Evolutionary conservation across 2,797 vertebrate genomes (phyloP).

Genomic region (Sternotherus odoratus): DNA sequence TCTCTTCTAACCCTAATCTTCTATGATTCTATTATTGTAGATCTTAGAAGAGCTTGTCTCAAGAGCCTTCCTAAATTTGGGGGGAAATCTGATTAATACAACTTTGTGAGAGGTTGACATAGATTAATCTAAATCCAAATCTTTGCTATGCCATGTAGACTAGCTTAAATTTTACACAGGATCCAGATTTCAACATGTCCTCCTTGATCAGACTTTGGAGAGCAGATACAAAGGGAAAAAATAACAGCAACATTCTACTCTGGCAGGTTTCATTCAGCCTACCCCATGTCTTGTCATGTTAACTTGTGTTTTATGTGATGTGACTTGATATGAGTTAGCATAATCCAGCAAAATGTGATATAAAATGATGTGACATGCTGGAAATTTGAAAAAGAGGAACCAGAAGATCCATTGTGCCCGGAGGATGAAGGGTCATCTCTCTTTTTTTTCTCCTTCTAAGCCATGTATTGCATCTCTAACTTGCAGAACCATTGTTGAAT

Average conservation of each 20-base stretch:
- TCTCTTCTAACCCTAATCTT: no score
- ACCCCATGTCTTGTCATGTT: not conserved
- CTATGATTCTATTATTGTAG: not conserved
- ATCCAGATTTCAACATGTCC: accelerated
- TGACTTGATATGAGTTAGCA: not conserved
- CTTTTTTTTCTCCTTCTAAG: constrained; percentile 11
- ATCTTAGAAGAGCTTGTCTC: not conserved
- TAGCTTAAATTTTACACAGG: not conserved
- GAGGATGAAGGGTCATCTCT: not conserved
- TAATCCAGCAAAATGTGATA: constrained; percentile 29
- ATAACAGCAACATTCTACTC: not conserved
- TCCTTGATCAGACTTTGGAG: not conserved
- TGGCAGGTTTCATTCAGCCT: not conserved
- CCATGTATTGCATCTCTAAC: not conserved
- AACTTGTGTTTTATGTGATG: constrained; percentile 13
- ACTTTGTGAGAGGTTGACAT: accelerated
- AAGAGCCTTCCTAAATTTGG: not conserved
- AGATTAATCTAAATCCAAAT: not conserved
- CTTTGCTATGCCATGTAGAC: not conserved
- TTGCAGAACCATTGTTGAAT: constrained; percentile 37
- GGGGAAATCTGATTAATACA: not conserved
- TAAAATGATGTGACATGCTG: constrained; percentile 1
- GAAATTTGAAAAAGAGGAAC: not conserved
- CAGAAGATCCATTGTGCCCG: not conserved
- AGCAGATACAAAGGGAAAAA: not conserved